Conservation (phyloP, 2,888 invertebrate genomes). For the Spodoptera littoralis region DNA sequence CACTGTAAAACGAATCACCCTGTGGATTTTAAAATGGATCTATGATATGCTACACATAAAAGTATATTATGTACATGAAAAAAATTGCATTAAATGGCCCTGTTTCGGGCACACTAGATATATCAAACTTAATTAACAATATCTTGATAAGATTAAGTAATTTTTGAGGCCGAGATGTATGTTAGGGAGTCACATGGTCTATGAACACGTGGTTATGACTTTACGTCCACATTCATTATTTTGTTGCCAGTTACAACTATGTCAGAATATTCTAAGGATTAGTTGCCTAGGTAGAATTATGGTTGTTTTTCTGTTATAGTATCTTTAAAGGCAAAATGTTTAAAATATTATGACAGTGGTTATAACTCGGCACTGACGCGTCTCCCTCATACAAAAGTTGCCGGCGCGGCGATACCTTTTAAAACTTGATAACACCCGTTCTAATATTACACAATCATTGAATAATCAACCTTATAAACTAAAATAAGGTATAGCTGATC, state of each 20-base stretch:
- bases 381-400: conserved; percentile 14
- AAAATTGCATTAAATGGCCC: conserved; percentile 46
- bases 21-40: conserved; percentile 70
- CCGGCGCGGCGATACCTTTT: conserved; percentile 12
- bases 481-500: conserved; percentile 39
- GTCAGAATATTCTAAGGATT: conserved; percentile 6
- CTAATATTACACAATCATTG: conserved; percentile 36
- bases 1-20: conserved; percentile 72
- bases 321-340: not conserved
- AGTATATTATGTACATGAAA: conserved; percentile 56
- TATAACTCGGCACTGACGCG: not conserved
- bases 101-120: conserved; percentile 32
- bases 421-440: conserved; percentile 12
- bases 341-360: not conserved
- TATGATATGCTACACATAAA: conserved; percentile 59
- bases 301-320: not conserved
- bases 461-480: conserved; percentile 50
- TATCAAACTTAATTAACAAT: conserved; percentile 37
- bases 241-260: no score
- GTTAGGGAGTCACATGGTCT: conserved; percentile 1
- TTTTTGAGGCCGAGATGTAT: conserved; percentile 17
- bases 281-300: not conserved
- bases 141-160: conserved; percentile 24
- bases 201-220: no score
- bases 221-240: no score